A percentile compares a stretch with the other conserved stretches of the same genome.
phyloP scores from a whole-genome alignment of 53 echinoderm and acorn worm species.

The Temnopleurus reevesii region DNA sequence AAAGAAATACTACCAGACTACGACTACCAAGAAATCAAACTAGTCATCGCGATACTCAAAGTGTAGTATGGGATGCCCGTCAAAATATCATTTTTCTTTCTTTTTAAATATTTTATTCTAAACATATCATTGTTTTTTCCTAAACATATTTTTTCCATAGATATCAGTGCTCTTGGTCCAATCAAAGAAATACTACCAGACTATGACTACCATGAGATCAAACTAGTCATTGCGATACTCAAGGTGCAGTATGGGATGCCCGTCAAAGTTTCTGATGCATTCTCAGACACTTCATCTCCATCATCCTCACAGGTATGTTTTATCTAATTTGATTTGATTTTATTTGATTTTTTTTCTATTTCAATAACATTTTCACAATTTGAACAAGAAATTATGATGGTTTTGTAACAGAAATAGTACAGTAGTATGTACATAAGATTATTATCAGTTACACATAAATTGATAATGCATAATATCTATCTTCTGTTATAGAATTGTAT shows the following conservation, averaged over 20 bases:
- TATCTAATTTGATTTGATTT: no score
- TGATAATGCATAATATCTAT: no score
- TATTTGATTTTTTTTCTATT: no score
- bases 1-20: conserved; percentile 73
- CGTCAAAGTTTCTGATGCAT: conserved; percentile 7
- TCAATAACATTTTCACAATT: no score
- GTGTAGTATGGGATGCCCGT: conserved; percentile 75
- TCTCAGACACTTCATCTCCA: neutral
- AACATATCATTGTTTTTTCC: no score
- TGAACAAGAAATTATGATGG: no score
- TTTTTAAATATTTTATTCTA: no score
- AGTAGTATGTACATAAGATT: no score
- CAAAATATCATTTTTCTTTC: neutral
- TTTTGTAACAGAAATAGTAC: neutral
- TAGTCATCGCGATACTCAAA: conserved; percentile 79
- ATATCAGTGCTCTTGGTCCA: conserved; percentile 77
- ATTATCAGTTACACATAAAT: no score
- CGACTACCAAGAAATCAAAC: conserved; percentile 72
- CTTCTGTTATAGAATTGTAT: no score
- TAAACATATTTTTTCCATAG: conserved; percentile 51
- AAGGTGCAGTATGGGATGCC: conserved; percentile 87
- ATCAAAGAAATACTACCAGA: conserved; percentile 86
- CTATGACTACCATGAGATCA: conserved; percentile 74
- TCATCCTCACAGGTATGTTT: conserved; percentile 5
- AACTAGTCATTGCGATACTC: conserved; percentile 78